Evolutionary conservation across 2,113 vertebrate genomes (phyloP), one percentile per base, ranked within the genome.

Genomic region (Aramus guarauna): DNA sequence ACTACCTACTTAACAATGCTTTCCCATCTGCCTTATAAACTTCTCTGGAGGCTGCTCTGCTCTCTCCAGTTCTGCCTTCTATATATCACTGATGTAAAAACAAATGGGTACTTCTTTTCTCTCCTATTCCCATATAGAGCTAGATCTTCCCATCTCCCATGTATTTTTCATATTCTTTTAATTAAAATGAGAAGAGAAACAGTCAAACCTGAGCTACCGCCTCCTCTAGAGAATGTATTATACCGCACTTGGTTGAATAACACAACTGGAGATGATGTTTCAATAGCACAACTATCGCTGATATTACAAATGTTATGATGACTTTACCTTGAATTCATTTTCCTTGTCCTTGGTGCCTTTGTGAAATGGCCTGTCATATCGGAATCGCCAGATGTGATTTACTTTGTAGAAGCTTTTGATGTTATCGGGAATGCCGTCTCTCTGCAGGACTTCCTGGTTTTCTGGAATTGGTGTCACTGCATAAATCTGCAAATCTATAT

Each of bases 371-470:
- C 99, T 98, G 98, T 99, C 99, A 15, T 99, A 99, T 93, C 99
- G 98, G 96, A 99, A 99, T 95, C 99, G 98, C 99, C 99, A 99
- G 97, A 99, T 99, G 93, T 99, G 99, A 97, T 99, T 99, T 96
- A 99, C 99, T 98, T 99, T 99, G 97, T 99, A 99, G 98, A 99
- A 99, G 97, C 99, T 99, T 96, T 99, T 99, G 98, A 99, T 99
- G 96, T 99, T 99, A 98, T 99, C 99, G 1, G 99, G 99, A 88
- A 99, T 99, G 6, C 99, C 99, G 5, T 99, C 99, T 84, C 99
- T 98, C 97, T 99, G 99, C 81, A 99, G 98, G 37, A 99, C 99
- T 80, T 99, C 99, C 94, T 99, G 99, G 48, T 98, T 99, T 98
- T 99, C 99, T 3, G 99, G 99, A 95, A 99, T 99, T 43, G 99